phyloP scores from a whole-genome alignment of 2,113 vertebrate species.

The Oreochromis spilurus region DNA sequence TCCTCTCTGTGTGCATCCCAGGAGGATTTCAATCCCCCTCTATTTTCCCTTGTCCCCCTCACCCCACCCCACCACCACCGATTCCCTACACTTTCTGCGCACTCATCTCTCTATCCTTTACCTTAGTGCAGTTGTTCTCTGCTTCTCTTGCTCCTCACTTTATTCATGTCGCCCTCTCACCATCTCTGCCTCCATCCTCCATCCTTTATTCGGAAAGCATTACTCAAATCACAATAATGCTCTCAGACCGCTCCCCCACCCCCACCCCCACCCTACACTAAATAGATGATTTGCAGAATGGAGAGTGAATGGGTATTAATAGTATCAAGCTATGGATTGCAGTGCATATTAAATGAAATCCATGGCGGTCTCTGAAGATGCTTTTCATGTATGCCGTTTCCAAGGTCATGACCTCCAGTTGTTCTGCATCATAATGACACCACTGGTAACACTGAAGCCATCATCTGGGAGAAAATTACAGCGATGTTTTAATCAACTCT shows the following conservation, averaged over 20 bases:
- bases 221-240: conserved; percentile 39
- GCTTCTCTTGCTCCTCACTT: background rate
- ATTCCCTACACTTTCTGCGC: conserved; percentile 17
- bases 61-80: background rate
- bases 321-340: conserved; percentile 32
- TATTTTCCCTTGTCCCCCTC: background rate
- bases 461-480: conserved; percentile 1
- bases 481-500: conserved; percentile 25
- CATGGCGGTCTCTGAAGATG: background rate
- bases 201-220: conserved; percentile 36
- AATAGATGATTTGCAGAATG: conserved; percentile 53
- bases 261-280: conserved; percentile 26
- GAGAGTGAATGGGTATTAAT: conserved; percentile 47
- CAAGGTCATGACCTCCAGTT: conserved; percentile 52
- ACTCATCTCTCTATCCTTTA: conserved; percentile 33
- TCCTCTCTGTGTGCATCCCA: conserved; percentile 59
- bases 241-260: background rate
- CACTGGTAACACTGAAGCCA: background rate
- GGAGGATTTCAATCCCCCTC: conserved; percentile 54
- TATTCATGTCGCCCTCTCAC: background rate
- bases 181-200: background rate
- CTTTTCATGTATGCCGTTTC: conserved; percentile 8
- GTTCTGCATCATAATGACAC: conserved; percentile 30
- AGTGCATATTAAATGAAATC: conserved; percentile 23
- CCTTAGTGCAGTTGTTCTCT: conserved; percentile 30